phyloP scores from a whole-genome alignment of 2,113 vertebrate genomes.

The Lampris incognitus region DNA sequence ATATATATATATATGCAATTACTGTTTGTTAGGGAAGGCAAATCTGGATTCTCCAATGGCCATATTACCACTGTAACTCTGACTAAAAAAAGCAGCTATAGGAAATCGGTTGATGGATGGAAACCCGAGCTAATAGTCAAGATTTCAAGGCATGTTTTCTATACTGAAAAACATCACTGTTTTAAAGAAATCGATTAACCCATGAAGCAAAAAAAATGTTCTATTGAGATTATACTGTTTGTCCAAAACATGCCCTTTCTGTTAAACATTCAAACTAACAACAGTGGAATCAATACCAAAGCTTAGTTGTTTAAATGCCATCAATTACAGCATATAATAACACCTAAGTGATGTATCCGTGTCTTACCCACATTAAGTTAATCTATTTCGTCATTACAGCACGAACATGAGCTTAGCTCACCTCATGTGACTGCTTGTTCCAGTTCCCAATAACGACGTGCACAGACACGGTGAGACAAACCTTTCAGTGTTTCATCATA shows the following conservation, averaged over 20 bases:
- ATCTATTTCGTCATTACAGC: constrained; percentile 65
- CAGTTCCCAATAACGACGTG: constrained; percentile 64
- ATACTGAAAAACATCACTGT: constrained; percentile 14
- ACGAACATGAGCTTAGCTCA: constrained; percentile 45
- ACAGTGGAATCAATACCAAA: too few species aligned
- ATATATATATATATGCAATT: too few species aligned
- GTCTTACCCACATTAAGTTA: constrained; percentile 5
- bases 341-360: too few species aligned
- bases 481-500: constrained; percentile 54
- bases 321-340: too few species aligned
- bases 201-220: constrained; percentile 16
- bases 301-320: too few species aligned
- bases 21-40: too few species aligned
- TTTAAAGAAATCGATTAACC: not conserved
- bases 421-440: constrained; percentile 69
- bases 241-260: constrained; percentile 14
- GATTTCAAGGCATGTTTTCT: constrained; percentile 5
- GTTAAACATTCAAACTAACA: too few species aligned
- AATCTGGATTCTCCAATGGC: too few species aligned
- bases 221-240: constrained; percentile 12
- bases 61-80: too few species aligned
- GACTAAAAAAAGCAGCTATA: too few species aligned
- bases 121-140: not conserved
- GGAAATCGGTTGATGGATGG: not conserved
- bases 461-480: constrained; percentile 73